Base-by-base conservation (phyloP, 2,113 vertebrate species). In the Cavia aperea region DNA sequence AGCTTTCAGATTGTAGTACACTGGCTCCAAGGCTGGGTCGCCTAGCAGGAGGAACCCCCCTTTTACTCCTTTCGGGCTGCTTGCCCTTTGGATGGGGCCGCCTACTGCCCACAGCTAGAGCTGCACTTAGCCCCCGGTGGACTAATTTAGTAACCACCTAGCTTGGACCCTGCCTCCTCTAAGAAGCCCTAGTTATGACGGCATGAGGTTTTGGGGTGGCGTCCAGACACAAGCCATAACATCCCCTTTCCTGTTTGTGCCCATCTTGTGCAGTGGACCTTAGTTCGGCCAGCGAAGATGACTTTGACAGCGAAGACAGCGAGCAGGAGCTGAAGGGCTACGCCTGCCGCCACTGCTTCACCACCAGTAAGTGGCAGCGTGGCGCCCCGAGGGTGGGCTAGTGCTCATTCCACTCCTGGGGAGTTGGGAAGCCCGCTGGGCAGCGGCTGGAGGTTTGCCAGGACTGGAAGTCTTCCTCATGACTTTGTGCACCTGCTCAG, bases 291-390 rank as follows among this genome's bases (percentile, higher is more conserved):
- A 99, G 99, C 1, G 99, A 99, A 96, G 99, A 99, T 99, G 99
- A 99, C 97, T 99, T 99, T 81, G 99, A 99, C 98, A 99, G 99
- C 26, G 99, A 99, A 96, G 99, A 99, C 98, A 99, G 99, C 1
- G 99, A 99, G 83, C 99, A 99, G 98, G 99, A 99, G 94, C 98
- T 99, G 97, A 99, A 99, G 97, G 99, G 99, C 92, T 99, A 99
- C 98, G 99, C 99, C 96, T 99, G 99, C 95, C 98, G 99, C 49
- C 99, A 99, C 98, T 99, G 99, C 97, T 99, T 99, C 98, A 99
- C 98, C 78, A 99, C 99, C 97, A 99, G 99, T 99, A 98, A 56
- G 99, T 96, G 62, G 18, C 78, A n/a, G 60, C 51, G 29, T 24
- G 0, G 23, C 12, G 18, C 19, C 85, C 7, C 60, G 1, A 26